phyloP scores from a whole-genome alignment of 53 echinoderm and acorn worm genomes.

The Stichopus horrens region DNA sequence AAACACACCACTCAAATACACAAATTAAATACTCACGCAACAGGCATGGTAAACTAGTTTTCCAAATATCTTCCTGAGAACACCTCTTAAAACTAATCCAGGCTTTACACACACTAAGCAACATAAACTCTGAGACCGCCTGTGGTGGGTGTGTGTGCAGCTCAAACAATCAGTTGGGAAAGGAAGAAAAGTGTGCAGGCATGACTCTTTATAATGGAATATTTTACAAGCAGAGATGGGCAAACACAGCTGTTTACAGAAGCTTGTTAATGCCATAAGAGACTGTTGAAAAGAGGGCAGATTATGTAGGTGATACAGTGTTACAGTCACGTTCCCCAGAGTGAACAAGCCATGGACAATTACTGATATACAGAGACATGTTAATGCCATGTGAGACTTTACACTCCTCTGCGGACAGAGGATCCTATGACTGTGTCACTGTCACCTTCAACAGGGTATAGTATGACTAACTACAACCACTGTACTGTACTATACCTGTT shows the following conservation, averaged over 20 bases:
- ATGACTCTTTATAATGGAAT: not conserved
- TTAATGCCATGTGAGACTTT: too few species aligned
- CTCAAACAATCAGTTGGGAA: not conserved
- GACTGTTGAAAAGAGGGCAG: not conserved
- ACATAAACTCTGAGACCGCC: not conserved
- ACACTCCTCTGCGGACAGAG: too few species aligned
- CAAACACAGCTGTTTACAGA: not conserved
- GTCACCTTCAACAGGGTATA: too few species aligned
- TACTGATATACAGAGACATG: too few species aligned
- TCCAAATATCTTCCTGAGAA: not conserved
- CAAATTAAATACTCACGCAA: not conserved
- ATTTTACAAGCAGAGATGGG: not conserved
- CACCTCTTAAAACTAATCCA: not conserved
- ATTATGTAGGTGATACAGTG: too few species aligned
- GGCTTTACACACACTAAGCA: not conserved
- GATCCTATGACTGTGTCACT: too few species aligned
- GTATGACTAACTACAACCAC: too few species aligned
- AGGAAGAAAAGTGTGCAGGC: not conserved
- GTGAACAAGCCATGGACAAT: too few species aligned
- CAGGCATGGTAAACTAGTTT: not conserved
- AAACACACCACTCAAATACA: too few species aligned
- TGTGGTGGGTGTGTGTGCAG: not conserved
- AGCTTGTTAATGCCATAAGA: not conserved
- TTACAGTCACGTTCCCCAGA: too few species aligned
- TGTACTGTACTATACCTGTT: too few species aligned